Conservation (phyloP, 2,113 vertebrate genomes). For the Larimichthys crocea region DNA sequence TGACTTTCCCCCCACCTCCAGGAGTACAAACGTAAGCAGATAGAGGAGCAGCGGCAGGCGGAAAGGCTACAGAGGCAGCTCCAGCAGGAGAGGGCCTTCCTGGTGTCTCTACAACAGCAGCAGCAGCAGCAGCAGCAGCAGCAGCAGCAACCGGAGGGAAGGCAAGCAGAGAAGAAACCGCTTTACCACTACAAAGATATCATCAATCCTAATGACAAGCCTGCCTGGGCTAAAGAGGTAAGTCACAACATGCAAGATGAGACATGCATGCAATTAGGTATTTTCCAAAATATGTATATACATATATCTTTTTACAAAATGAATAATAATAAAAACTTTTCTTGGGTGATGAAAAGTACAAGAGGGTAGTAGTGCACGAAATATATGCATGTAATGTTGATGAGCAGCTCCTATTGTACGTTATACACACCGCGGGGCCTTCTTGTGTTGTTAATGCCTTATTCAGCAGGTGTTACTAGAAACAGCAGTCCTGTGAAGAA, state of each 20-base stretch:
- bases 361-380: neutral
- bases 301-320: neutral
- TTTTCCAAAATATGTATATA: neutral
- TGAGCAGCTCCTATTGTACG: neutral
- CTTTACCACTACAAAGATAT: slow-evolving; percentile 96
- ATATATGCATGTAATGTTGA: neutral
- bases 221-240: slow-evolving; percentile 97
- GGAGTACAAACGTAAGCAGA: slow-evolving; percentile 97
- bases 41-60: slow-evolving; percentile 96
- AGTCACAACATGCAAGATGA: slow-evolving; percentile 17
- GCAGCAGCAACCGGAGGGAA: slow-evolving; percentile 87
- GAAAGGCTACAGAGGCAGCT: slow-evolving; percentile 94
- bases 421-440: slow-evolving; percentile 9
- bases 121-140: slow-evolving; percentile 77
- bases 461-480: slow-evolving; percentile 45
- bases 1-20: slow-evolving; percentile 60
- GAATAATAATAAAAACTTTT: no score
- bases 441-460: slow-evolving; percentile 23
- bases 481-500: neutral
- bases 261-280: neutral
- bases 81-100: slow-evolving; percentile 93
- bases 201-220: slow-evolving; percentile 92
- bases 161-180: slow-evolving; percentile 91
- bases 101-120: slow-evolving; percentile 92
- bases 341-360: neutral